Evolutionary conservation across 2,888 invertebrate species (phyloP).

Genomic region (Himalopsyche anomala): DNA sequence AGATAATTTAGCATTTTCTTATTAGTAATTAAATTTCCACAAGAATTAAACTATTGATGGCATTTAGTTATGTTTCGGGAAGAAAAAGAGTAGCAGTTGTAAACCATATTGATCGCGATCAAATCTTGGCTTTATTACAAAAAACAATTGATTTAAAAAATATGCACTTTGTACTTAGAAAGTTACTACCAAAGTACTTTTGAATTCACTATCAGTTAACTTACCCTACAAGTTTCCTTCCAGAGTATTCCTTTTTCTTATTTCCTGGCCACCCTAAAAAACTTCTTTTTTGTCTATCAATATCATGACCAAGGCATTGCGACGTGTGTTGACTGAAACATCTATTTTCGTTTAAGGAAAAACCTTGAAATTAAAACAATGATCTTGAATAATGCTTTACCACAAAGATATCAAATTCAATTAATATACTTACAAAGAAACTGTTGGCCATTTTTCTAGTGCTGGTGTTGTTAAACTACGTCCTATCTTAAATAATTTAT

Average conservation of each 20-base stretch:
- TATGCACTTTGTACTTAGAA: constrained; percentile 28
- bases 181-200: background rate
- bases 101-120: too few species aligned
- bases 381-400: constrained; percentile 1
- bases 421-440: background rate
- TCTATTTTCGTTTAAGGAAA: constrained; percentile 54
- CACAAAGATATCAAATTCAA: too few species aligned
- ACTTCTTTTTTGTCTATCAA: constrained; percentile 68
- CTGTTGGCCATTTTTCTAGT: background rate
- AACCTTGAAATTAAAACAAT: background rate
- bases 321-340: constrained; percentile 55
- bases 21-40: too few species aligned
- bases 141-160: background rate
- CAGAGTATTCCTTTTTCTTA: constrained; percentile 81
- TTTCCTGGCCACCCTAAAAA: constrained; percentile 72
- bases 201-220: constrained; percentile 67
- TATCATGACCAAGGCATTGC: constrained; percentile 43
- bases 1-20: too few species aligned
- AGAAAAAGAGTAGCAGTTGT: too few species aligned
- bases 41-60: too few species aligned
- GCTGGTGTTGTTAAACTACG: background rate
- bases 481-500: background rate
- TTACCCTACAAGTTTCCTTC: constrained; percentile 87
- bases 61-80: background rate
- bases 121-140: background rate